A percentile compares a stretch with the other conserved stretches of the same genome.
phyloP scores from a whole-genome alignment of 2,797 vertebrate genomes.

The Leptoclinus maculatus region DNA sequence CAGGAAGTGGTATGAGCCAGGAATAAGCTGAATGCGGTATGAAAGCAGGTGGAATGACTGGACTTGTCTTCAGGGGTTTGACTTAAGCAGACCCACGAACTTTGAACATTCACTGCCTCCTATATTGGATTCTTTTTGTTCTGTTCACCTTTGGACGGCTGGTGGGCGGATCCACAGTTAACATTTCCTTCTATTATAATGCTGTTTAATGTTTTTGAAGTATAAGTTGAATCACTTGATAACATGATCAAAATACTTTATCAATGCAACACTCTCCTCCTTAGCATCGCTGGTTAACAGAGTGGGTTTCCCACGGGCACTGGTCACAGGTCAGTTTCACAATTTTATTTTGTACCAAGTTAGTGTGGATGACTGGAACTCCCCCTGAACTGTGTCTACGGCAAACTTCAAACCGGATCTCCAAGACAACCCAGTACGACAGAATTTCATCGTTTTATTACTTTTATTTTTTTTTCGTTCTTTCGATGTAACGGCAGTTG shows the following conservation, averaged over 20 bases:
- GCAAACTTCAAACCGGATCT: slow-evolving; percentile 29
- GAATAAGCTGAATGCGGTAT: slow-evolving; percentile 80
- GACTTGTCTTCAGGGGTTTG: slow-evolving; percentile 58
- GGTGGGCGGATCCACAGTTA: slow-evolving; percentile 57
- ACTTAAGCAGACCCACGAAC: slow-evolving; percentile 56
- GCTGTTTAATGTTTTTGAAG: slow-evolving; percentile 66
- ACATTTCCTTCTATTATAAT: slow-evolving; percentile 74
- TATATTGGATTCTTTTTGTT: slow-evolving; percentile 38
- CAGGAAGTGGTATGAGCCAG: slow-evolving; percentile 69
- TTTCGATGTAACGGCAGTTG: slow-evolving; percentile 47
- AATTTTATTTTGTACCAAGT: not conserved
- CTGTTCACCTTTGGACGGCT: slow-evolving; percentile 44
- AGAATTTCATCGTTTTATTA: slow-evolving; percentile 46
- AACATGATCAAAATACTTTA: slow-evolving; percentile 52
- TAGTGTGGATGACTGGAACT: slow-evolving; percentile 16
- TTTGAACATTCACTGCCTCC: slow-evolving; percentile 70
- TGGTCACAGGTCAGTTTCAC: slow-evolving; percentile 36
- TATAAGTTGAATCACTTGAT: slow-evolving; percentile 62
- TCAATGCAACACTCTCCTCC: slow-evolving; percentile 57
- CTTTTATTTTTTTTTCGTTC: slow-evolving; percentile 25
- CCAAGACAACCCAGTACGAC: slow-evolving; percentile 28
- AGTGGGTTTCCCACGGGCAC: slow-evolving; percentile 43
- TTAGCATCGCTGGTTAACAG: slow-evolving; percentile 49
- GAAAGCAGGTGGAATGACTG: slow-evolving; percentile 67
- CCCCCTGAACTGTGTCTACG: slow-evolving; percentile 1